A percentile compares a stretch with the other conserved stretches of the same genome.
Evolutionary conservation across 2,797 vertebrate species (phyloP).

Genomic region (Artibeus lituratus): DNA sequence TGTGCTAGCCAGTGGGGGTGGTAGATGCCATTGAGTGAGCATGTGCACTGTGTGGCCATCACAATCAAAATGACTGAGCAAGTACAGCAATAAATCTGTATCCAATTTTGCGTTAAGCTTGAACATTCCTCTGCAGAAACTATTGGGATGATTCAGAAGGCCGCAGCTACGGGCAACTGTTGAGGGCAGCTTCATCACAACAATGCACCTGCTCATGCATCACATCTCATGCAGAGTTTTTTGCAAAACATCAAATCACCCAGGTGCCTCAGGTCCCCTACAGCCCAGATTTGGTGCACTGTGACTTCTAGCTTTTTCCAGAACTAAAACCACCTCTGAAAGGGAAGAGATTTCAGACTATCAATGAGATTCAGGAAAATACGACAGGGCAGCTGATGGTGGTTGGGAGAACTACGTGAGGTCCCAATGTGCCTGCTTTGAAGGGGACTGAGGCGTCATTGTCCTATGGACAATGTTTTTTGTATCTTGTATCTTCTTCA

Average conservation of each 20-base stretch:
- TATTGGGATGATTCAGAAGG: not conserved
- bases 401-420: not conserved
- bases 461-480: not conserved
- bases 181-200: not conserved
- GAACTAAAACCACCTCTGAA: not conserved
- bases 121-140: not conserved
- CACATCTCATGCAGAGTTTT: not conserved
- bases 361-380: not conserved
- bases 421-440: not conserved
- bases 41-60: not conserved
- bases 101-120: not conserved
- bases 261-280: not conserved
- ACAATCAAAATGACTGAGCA: not conserved
- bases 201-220: not conserved
- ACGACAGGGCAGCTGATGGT: not conserved
- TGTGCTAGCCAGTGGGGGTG: not conserved
- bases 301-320: not conserved
- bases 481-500: not conserved
- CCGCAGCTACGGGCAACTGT: not conserved
- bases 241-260: not conserved
- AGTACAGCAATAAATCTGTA: not conserved
- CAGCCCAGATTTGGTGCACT: not conserved
- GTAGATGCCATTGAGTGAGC: not conserved
- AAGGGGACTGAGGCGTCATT: not conserved
- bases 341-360: not conserved